A percentile compares a stretch with the other conserved stretches of the same genome.
These are phyloP conservation scores for Neoitamus cyanurus DNA, from an alignment of 2,888 invertebrate genomes.

Conservation along the genomic window DNA sequence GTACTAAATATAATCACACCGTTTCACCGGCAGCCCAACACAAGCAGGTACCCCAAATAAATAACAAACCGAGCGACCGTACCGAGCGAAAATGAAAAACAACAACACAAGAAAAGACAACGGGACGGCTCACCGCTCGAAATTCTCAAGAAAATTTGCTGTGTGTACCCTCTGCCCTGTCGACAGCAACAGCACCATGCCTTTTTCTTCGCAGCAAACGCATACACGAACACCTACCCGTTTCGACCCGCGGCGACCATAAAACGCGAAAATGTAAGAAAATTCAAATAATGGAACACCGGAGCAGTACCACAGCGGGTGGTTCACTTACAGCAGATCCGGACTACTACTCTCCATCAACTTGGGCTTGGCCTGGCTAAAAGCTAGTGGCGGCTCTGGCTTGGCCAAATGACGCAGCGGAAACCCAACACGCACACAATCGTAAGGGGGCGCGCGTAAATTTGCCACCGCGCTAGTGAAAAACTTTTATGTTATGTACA, in stretches of 20 bases:
- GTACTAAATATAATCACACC: constrained; percentile 4
- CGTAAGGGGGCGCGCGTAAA: background rate
- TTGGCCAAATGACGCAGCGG: constrained; percentile 53
- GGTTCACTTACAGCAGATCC: constrained; percentile 31
- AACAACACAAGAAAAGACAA: background rate
- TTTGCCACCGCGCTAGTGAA: constrained; percentile 16
- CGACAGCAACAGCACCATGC: too few species aligned
- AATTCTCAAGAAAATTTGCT: background rate
- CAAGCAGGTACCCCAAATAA: constrained; percentile 15
- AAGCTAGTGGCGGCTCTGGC: background rate
- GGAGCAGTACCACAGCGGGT: constrained; percentile 44
- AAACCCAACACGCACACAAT: constrained; percentile 48
- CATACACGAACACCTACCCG: background rate
- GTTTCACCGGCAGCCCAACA: background rate
- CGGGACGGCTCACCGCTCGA: background rate
- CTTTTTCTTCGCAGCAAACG: background rate
- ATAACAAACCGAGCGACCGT: background rate
- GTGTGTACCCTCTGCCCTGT: background rate
- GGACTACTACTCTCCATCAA: background rate
- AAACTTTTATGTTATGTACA: constrained; percentile 35
- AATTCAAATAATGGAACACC: constrained; percentile 1
- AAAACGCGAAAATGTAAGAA: background rate
- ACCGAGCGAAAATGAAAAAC: background rate
- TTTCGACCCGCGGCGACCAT: background rate
- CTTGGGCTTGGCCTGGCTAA: constrained; percentile 49